These are phyloP conservation scores for Elaeidobius kamerunicus DNA, from an alignment of 2,888 invertebrate species.

Conservation along the genomic window DNA sequence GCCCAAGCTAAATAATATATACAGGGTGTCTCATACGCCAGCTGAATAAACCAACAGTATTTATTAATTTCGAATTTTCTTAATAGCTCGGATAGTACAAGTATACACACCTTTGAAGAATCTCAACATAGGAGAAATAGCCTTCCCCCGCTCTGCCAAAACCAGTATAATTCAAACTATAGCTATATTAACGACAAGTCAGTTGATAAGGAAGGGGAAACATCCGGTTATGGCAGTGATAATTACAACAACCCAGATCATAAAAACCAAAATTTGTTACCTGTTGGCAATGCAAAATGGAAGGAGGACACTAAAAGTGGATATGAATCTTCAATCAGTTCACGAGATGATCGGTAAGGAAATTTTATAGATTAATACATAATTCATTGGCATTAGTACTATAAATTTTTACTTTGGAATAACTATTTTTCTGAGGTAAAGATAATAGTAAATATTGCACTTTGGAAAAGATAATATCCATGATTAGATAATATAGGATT, in stretches of 20 bases:
- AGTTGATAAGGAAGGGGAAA: constrained; percentile 62
- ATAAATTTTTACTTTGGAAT: too few relatives aligned
- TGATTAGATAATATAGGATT: too few relatives aligned
- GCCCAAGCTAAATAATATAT: too few relatives aligned
- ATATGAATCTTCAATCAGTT: constrained; percentile 47
- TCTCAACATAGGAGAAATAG: constrained; percentile 42
- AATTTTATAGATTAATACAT: too few relatives aligned
- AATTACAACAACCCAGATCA: constrained; percentile 54
- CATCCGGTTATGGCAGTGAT: constrained; percentile 82
- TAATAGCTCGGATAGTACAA: too few relatives aligned
- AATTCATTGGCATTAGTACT: too few relatives aligned
- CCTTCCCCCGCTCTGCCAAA: constrained; percentile 47
- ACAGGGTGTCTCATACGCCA: too few relatives aligned
- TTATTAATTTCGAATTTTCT: too few relatives aligned
- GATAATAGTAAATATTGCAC: too few relatives aligned
- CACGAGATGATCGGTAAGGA: constrained; percentile 53
- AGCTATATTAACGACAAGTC: constrained; percentile 46
- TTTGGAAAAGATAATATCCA: too few relatives aligned
- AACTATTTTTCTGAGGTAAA: too few relatives aligned
- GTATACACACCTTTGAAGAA: neutral
- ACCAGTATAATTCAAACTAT: constrained; percentile 42
- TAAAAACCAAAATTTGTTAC: constrained; percentile 9
- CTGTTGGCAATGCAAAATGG: constrained; percentile 16
- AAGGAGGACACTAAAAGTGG: constrained; percentile 29
- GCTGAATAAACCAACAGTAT: too few relatives aligned